Base-by-base conservation (phyloP, 1,140 invertebrate species). In the Oryctes rhinoceros region DNA sequence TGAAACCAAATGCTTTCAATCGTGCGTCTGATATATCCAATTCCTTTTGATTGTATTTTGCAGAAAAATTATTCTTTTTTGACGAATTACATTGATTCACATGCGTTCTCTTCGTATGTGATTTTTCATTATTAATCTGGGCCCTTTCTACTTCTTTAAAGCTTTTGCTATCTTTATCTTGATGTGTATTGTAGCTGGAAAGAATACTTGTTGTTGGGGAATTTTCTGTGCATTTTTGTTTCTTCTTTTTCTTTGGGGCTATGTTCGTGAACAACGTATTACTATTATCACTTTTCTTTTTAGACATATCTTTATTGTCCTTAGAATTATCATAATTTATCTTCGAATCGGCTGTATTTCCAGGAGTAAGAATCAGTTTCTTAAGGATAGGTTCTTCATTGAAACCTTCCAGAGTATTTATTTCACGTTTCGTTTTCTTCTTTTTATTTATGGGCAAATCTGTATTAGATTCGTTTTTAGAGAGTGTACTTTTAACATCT, bases 1-100 rank as follows among this genome's bases (percentile, higher is more conserved):
- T 97, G 62, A 98, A 92, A 80, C 96, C 97, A 88, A 96, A 99
- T 0, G 95, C 96, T 86, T 93, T 91, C 0, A 98, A 88, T 81
- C 97, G 91, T 80, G 94, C 92, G 87, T 96, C 93, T 74, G 93
- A 92, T 37, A 95, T 84, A 15, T 90, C 84, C 15, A 88, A 85
- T 81, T 89, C 85, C 67, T 84, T 82, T 71, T 83, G 76, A 79
- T 81, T 77, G 82, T 84, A 83, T 71, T 82, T 44, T 67, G 48
- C 39, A 11, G 76, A 37, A n/a, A n/a, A 15, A 49, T 53, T 78
- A 15, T 78, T 78, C n/a, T 78, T 39, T 82, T 79, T 83, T 83
- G 80, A 24, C 65, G 24, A 80, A 83, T 82, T 80, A 83, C 71
- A 62, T 78, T 30, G 24, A 30, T 30, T 30, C 24, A 30, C 2